phyloP scores from a whole-genome alignment of 2,113 vertebrate species.

The cat (Felis catus) region DNA sequence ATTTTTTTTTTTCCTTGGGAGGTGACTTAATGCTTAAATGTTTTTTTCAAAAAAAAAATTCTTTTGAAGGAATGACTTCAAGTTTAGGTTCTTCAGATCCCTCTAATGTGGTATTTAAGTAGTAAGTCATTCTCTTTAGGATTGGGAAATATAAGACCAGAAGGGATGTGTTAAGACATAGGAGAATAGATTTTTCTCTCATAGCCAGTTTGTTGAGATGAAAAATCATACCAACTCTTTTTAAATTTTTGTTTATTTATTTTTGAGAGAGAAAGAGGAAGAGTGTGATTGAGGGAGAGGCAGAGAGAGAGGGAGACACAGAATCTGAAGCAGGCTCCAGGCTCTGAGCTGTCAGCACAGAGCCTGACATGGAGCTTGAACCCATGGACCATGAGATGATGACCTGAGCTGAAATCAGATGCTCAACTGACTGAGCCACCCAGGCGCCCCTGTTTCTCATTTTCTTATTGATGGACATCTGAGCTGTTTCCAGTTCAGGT shows the following conservation, averaged over 20 bases:
- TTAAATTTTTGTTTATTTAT: too few species aligned
- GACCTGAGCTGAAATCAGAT: too few species aligned
- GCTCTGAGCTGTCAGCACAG: too few species aligned
- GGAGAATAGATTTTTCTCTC: not conserved
- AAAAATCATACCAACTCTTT: not conserved
- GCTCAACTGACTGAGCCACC: too few species aligned
- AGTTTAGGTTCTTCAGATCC: not conserved
- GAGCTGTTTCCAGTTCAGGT: not conserved
- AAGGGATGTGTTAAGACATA: not conserved
- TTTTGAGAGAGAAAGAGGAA: too few species aligned
- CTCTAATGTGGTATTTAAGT: not conserved
- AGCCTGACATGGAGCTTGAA: too few species aligned
- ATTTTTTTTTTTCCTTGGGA: not conserved
- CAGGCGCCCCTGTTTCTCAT: not conserved
- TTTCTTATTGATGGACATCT: not conserved
- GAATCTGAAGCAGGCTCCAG: too few species aligned
- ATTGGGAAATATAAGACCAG: not conserved
- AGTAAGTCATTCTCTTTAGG: not conserved
- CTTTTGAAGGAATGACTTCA: slow-evolving; percentile 21
- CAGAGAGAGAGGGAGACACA: too few species aligned
- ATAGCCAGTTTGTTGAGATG: not conserved
- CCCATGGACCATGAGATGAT: too few species aligned
- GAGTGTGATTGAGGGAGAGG: too few species aligned
- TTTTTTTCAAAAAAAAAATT: not conserved
- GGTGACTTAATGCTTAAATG: not conserved